These are phyloP conservation scores for Epizoanthus scotinus DNA, from an alignment of 92 coral and sea anemone species.

Conservation along the genomic window DNA sequence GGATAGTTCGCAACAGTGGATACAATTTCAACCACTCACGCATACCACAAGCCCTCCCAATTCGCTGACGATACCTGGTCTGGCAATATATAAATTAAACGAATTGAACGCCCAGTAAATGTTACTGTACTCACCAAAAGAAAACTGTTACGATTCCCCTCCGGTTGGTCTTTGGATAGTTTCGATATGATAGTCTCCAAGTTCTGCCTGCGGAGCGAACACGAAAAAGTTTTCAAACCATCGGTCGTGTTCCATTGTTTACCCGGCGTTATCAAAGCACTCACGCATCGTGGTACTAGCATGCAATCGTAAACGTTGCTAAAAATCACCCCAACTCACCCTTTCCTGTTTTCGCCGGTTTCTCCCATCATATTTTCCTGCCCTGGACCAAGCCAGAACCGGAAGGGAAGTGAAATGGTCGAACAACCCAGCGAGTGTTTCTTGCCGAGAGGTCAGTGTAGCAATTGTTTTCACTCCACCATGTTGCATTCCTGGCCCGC, in stretches of 20 bases:
- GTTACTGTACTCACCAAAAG: slow-evolving; percentile 80
- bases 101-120: slow-evolving; percentile 6
- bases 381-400: slow-evolving; percentile 48
- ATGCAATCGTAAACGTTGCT: slow-evolving; percentile 51
- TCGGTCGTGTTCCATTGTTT: slow-evolving; percentile 52
- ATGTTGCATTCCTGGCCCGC: slow-evolving; percentile 92
- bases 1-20: neutral
- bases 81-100: slow-evolving; percentile 29
- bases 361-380: slow-evolving; percentile 80
- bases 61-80: slow-evolving; percentile 40
- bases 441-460: slow-evolving; percentile 81
- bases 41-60: slow-evolving; percentile 32
- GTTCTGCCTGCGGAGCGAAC: slow-evolving; percentile 79
- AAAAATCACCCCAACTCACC: slow-evolving; percentile 64
- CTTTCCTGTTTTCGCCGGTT: slow-evolving; percentile 82
- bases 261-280: slow-evolving; percentile 57
- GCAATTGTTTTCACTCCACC: slow-evolving; percentile 82
- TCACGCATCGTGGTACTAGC: slow-evolving; percentile 62
- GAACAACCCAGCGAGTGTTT: slow-evolving; percentile 30
- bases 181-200: slow-evolving; percentile 96
- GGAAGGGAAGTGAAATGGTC: slow-evolving; percentile 37
- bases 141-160: slow-evolving; percentile 83
- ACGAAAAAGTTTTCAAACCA: slow-evolving; percentile 35
- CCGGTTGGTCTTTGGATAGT: slow-evolving; percentile 94
- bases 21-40: slow-evolving; percentile 29